phyloP scores from a whole-genome alignment of 92 coral and sea anemone genomes.

The Epizoanthus scotinus region DNA sequence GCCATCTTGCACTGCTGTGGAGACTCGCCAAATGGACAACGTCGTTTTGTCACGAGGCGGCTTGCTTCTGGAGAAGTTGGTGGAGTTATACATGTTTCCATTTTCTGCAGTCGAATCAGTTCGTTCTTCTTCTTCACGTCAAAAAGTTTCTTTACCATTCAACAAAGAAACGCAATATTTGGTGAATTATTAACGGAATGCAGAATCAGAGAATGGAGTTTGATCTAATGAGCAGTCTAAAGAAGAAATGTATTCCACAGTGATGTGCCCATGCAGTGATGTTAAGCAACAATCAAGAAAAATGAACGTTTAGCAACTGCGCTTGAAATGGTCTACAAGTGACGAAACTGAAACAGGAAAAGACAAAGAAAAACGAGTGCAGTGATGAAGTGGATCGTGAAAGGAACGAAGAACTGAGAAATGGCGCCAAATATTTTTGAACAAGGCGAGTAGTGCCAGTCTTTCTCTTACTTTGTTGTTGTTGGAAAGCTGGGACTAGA shows the following conservation, averaged over 20 bases:
- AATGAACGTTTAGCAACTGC: not conserved
- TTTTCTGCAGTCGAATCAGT: not conserved
- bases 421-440: conserved; percentile 33
- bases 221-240: not conserved
- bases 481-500: conserved; percentile 24
- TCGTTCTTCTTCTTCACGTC: not conserved
- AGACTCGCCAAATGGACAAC: conserved; percentile 90
- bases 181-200: not conserved
- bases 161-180: not conserved
- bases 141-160: not conserved
- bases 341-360: not conserved
- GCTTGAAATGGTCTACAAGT: not conserved
- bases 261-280: not conserved
- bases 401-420: not conserved
- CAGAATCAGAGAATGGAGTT: too few relatives aligned
- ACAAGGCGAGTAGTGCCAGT: conserved; percentile 33
- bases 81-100: conserved; percentile 62
- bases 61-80: conserved; percentile 78
- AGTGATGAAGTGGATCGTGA: too few relatives aligned
- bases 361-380: not conserved
- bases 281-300: not conserved
- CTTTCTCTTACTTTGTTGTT: not conserved
- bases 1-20: conserved; percentile 68
- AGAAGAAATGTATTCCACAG: not conserved
- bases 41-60: conserved; percentile 83